Percentiles rank a stretch among this genome's conserved stretches.
These are phyloP conservation scores for Ranitomeya imitator DNA, from an alignment of 2,113 vertebrate species.

Conservation along the genomic window DNA sequence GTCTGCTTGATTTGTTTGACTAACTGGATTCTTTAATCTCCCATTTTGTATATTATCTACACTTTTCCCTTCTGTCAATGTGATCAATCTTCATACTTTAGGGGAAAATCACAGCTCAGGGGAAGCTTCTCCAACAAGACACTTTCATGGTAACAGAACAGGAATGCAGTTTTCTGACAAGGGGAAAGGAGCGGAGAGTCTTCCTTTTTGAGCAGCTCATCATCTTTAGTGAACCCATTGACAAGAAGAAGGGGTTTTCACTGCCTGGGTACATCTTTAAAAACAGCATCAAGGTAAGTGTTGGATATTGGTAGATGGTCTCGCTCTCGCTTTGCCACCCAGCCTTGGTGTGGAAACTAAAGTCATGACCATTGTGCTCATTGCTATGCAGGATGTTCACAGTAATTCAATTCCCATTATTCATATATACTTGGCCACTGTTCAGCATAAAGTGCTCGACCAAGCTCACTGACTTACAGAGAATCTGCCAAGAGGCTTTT, in stretches of 20 bases:
- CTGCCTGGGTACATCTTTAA: constrained; percentile 87
- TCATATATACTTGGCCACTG: background rate
- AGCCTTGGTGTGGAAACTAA: background rate
- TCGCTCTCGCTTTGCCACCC: background rate
- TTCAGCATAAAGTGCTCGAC: background rate
- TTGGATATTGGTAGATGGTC: background rate
- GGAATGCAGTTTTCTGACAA: constrained; percentile 80
- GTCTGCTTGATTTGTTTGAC: background rate
- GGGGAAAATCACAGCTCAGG: constrained; percentile 91
- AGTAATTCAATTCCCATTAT: background rate
- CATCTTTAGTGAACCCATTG: constrained; percentile 90
- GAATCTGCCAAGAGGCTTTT: no score
- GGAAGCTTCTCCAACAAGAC: constrained; percentile 89
- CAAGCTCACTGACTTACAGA: background rate
- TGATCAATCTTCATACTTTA: constrained; percentile 58
- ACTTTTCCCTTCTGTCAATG: background rate
- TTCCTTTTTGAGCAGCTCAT: constrained; percentile 92
- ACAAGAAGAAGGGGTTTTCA: constrained; percentile 83
- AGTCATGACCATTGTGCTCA: background rate
- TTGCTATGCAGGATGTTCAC: background rate
- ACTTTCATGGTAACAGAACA: constrained; percentile 85
- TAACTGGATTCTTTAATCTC: background rate
- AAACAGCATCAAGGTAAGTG: constrained; percentile 85
- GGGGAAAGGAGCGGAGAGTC: constrained; percentile 83
- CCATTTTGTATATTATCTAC: background rate